Conservation (phyloP, 2,113 vertebrate genomes). For the Prolemur simus region DNA sequence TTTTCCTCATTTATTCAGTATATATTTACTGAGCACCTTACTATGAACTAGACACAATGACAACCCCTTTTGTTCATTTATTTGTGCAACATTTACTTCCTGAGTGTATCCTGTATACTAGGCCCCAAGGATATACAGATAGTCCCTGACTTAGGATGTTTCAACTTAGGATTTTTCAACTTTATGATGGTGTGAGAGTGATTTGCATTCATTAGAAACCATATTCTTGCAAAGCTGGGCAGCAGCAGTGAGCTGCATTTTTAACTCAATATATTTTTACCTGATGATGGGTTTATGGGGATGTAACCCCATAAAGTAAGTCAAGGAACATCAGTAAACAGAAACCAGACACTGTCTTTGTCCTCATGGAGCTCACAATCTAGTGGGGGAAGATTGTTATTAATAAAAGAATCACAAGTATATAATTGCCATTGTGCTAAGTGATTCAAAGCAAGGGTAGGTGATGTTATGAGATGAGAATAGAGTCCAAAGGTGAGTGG, state of each 20-base stretch:
- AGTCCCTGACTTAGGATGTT: not conserved
- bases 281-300: too few species aligned
- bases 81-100: not conserved
- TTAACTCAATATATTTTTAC: too few species aligned
- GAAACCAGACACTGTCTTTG: not conserved
- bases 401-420: not conserved
- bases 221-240: not conserved
- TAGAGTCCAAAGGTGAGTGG: not conserved
- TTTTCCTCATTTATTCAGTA: not conserved
- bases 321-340: not conserved
- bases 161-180: not conserved
- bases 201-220: not conserved
- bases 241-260: not conserved
- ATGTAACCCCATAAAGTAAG: too few species aligned
- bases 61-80: not conserved
- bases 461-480: not conserved
- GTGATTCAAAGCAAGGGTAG: not conserved
- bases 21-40: not conserved
- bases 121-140: not conserved
- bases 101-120: not conserved
- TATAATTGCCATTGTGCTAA: not conserved
- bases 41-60: not conserved
- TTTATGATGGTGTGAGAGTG: not conserved
- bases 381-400: not conserved
- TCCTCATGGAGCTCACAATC: not conserved